phyloP scores from a whole-genome alignment of 2,888 invertebrate species.

The Frankliniella fusca region DNA sequence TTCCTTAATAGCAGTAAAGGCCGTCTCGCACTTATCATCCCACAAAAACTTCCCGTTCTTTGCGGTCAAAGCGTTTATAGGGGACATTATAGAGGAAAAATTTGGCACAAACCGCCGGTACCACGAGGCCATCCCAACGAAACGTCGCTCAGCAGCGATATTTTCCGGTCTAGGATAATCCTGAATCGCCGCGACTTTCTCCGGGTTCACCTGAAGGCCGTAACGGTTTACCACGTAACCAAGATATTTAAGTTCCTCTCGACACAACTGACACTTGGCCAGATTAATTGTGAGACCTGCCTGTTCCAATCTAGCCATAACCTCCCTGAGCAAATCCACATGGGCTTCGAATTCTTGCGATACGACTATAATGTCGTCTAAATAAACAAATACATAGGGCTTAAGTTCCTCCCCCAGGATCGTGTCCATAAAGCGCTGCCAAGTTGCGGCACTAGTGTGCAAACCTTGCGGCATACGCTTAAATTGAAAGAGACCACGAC shows the following conservation, averaged over 20 bases:
- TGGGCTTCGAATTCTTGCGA: constrained; percentile 42
- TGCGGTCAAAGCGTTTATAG: constrained; percentile 32
- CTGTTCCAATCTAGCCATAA: constrained; percentile 36
- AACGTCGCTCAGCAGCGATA: constrained; percentile 38
- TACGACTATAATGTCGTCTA: constrained; percentile 40
- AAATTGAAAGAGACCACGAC: constrained; percentile 36
- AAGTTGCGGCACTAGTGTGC: neutral
- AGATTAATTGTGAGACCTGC: constrained; percentile 41
- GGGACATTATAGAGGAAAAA: constrained; percentile 29
- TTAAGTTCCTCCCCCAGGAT: constrained; percentile 34
- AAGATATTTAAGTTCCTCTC: constrained; percentile 41
- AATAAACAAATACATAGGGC: constrained; percentile 38
- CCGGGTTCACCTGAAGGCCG: too few species aligned
- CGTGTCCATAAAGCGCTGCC: neutral
- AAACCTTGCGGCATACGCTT: constrained; percentile 32
- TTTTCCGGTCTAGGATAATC: constrained; percentile 40
- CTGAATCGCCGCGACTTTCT: too few species aligned
- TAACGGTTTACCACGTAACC: constrained; percentile 42
- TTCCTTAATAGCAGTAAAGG: too few species aligned
- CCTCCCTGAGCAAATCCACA: constrained; percentile 35
- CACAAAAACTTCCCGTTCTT: constrained; percentile 29
- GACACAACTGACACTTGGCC: constrained; percentile 41
- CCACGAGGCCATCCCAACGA: constrained; percentile 43
- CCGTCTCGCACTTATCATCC: neutral
- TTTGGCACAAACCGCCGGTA: constrained; percentile 38